These are phyloP conservation scores for Leptinotarsa haldemani DNA, from an alignment of 2,888 invertebrate genomes.

Conservation along the genomic window DNA sequence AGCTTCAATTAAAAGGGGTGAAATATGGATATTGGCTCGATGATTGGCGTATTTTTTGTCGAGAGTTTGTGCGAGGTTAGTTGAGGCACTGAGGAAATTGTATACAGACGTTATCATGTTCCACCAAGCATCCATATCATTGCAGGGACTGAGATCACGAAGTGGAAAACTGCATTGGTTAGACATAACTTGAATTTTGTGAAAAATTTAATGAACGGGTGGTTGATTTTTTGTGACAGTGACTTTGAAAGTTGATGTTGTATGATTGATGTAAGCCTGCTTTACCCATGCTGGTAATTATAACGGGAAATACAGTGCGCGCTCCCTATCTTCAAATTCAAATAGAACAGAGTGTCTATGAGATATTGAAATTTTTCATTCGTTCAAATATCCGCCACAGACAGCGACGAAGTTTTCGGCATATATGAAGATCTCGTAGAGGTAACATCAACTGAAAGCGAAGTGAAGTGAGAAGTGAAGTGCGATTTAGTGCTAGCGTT, in stretches of 20 bases:
- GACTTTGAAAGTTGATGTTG: background rate
- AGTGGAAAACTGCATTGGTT: conserved; percentile 5
- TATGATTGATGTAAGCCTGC: background rate
- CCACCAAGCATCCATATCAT: conserved; percentile 34
- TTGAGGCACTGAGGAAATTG: conserved; percentile 37
- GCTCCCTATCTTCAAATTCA: too few species aligned
- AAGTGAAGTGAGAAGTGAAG: too few species aligned
- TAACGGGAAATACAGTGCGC: too few species aligned
- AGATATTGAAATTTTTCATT: too few species aligned
- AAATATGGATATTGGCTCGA: background rate
- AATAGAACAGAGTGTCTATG: too few species aligned
- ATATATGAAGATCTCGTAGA: too few species aligned
- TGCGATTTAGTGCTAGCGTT: too few species aligned
- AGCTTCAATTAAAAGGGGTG: background rate
- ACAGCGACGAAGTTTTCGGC: too few species aligned
- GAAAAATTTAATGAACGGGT: background rate
- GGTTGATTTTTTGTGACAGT: conserved; percentile 8
- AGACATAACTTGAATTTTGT: conserved; percentile 36
- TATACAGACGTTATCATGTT: conserved; percentile 34
- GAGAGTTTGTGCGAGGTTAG: conserved; percentile 31
- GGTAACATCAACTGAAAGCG: too few species aligned
- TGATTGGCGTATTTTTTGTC: conserved; percentile 26
- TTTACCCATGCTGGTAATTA: background rate
- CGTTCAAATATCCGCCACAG: too few species aligned
- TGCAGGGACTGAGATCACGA: background rate